Evolutionary conservation across 1,140 invertebrate species (phyloP), one percentile per base, ranked within the genome.

Genomic region (Magallana ariakensis): DNA sequence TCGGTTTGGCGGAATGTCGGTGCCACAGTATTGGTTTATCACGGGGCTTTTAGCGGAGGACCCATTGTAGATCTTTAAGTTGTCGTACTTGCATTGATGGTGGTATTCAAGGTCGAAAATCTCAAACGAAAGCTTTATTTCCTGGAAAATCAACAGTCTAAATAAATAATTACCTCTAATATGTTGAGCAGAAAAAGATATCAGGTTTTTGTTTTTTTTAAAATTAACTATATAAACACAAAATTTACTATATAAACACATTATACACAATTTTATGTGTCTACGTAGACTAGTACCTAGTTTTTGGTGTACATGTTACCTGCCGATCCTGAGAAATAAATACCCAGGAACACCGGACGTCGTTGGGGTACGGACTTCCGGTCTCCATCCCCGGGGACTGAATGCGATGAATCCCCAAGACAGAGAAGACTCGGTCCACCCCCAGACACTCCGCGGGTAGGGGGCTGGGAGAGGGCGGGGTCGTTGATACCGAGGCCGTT

Each of bases 41-140:
- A 84, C n/a, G 6, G 33, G n/a, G 1, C 82, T 84, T n/a, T 46
- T 26, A 8, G 19, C 11, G 8, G 22, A 15, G 11, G 82, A 22
- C 19, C 82, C 82, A 84, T 84, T 57, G 22, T 58, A 84, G 6
- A 84, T 60, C n/a, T 15, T n/a, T 82, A 82, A 54, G 16, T 46
- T 82, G 15, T 56, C 54, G 19, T 54, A 22, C 46, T 82, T 82
- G 16, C 80, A 82, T n/a, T 82, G 8, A 10, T 82, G 15, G 13
- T 82, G 16, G 10, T 55, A 53, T 82, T 56, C 46, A 26, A 75
- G 2, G 15, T 75, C 66, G 66, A 75, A 82, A 6, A 16, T 82
- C 19, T 82, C 80, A 16, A 75, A 75, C 22, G 3, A 13, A 13
- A 75, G 22, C 33, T 75, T 26, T 26, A 75, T 75, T 75, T 75